These are phyloP conservation scores for Rhodophaea formosa DNA, from an alignment of 2,888 invertebrate species.

Conservation along the genomic window DNA sequence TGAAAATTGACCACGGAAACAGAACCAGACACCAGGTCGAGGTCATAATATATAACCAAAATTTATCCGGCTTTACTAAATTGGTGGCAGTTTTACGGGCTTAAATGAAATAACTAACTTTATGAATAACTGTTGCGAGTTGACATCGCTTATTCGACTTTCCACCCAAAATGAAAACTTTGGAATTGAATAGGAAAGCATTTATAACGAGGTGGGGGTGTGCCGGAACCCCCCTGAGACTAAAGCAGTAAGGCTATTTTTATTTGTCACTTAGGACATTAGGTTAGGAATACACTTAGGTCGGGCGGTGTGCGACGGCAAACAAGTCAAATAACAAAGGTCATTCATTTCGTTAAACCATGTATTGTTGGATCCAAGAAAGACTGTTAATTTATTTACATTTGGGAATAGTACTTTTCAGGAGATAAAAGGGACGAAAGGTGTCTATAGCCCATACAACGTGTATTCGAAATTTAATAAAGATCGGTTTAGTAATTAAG, in stretches of 20 bases:
- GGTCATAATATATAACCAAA: neutral
- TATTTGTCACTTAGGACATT: slow-evolving; percentile 5
- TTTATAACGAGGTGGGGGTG: slow-evolving; percentile 10
- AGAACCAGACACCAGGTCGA: too few relatives aligned
- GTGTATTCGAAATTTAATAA: too few relatives aligned
- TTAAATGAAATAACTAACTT: slow-evolving; percentile 17
- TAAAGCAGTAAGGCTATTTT: slow-evolving; percentile 2
- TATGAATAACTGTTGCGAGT: slow-evolving; percentile 15
- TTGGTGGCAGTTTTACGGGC: slow-evolving; percentile 11
- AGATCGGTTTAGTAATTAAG: too few relatives aligned
- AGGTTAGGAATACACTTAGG: neutral
- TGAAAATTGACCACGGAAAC: too few relatives aligned
- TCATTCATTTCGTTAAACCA: too few relatives aligned
- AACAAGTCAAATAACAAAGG: too few relatives aligned
- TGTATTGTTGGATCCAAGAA: too few relatives aligned
- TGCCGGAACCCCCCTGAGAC: neutral
- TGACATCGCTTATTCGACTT: slow-evolving; percentile 7
- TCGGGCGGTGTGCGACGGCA: neutral
- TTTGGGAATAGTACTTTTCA: too few relatives aligned
- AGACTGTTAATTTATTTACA: too few relatives aligned
- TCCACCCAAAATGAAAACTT: slow-evolving; percentile 13
- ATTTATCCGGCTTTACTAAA: neutral
- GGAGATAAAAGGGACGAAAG: too few relatives aligned
- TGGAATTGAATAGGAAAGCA: slow-evolving; percentile 10
- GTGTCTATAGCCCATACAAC: too few relatives aligned